phyloP scores from a whole-genome alignment of 1,140 invertebrate genomes.

The Drosophila novamexicana region DNA sequence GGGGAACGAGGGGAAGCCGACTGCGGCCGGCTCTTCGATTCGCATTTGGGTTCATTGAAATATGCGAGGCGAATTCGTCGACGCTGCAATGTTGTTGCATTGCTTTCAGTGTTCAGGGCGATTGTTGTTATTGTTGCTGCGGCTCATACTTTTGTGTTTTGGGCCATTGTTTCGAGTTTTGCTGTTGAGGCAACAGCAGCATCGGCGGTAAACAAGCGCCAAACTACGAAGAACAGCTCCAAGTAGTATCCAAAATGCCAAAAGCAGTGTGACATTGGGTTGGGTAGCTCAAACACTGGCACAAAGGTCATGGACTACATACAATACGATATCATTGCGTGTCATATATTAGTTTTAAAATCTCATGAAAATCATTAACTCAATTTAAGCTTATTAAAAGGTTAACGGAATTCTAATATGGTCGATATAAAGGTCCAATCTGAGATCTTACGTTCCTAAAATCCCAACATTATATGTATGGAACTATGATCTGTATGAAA shows the following conservation, averaged over 20 bases:
- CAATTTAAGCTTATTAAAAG: too few species aligned
- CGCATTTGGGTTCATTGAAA: constrained; percentile 63
- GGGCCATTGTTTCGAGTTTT: constrained; percentile 64
- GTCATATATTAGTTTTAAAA: too few species aligned
- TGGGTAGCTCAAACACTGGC: constrained; percentile 19
- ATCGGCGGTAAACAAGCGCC: constrained; percentile 66
- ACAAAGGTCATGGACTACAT: not conserved
- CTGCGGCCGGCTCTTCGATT: constrained; percentile 57
- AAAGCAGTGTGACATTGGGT: constrained; percentile 41
- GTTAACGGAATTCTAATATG: too few species aligned
- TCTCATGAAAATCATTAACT: too few species aligned
- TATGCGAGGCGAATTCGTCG: constrained; percentile 44
- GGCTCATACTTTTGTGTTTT: constrained; percentile 77
- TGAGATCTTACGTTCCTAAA: too few species aligned
- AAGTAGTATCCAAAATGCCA: constrained; percentile 59
- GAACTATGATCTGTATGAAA: too few species aligned
- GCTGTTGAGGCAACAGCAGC: constrained; percentile 26
- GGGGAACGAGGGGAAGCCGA: not conserved
- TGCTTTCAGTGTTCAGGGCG: constrained; percentile 41
- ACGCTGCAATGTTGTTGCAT: constrained; percentile 45
- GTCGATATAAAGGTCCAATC: too few species aligned
- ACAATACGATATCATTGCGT: not conserved
- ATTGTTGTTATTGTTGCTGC: constrained; percentile 64
- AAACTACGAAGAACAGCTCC: constrained; percentile 51
- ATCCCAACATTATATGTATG: too few species aligned